phyloP scores from a whole-genome alignment of 2,797 vertebrate species.

The Limosa lapponica region DNA sequence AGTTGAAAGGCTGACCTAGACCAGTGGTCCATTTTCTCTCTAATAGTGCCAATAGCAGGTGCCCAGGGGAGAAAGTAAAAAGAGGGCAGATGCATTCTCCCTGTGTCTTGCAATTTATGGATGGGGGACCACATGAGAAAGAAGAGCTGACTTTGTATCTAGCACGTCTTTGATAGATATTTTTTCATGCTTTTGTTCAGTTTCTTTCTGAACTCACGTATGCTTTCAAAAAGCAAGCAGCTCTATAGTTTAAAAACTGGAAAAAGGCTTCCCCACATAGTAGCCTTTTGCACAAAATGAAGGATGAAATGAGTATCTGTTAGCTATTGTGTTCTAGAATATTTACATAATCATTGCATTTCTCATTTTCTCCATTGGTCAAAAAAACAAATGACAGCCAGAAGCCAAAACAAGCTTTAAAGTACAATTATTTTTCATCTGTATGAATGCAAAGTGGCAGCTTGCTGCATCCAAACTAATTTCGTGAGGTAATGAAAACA shows the following conservation, averaged over 20 bases:
- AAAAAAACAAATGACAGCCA: neutral
- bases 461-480: neutral
- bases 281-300: neutral
- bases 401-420: neutral
- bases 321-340: neutral
- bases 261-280: rapidly evolving
- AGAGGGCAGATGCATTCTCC: neutral
- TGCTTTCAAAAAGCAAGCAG: neutral
- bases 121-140: neutral
- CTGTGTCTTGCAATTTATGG: neutral
- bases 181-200: neutral
- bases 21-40: neutral
- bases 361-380: neutral
- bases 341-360: neutral
- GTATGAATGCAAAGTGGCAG: neutral
- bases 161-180: neutral
- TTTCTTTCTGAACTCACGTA: neutral
- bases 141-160: neutral
- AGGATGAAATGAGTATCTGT: neutral
- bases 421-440: neutral
- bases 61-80: rapidly evolving
- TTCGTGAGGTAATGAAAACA: neutral
- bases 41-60: neutral
- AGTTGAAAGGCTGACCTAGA: neutral
- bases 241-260: neutral